Conservation (phyloP, 2,113 vertebrate species). For the Hippopotamus amphibius region DNA sequence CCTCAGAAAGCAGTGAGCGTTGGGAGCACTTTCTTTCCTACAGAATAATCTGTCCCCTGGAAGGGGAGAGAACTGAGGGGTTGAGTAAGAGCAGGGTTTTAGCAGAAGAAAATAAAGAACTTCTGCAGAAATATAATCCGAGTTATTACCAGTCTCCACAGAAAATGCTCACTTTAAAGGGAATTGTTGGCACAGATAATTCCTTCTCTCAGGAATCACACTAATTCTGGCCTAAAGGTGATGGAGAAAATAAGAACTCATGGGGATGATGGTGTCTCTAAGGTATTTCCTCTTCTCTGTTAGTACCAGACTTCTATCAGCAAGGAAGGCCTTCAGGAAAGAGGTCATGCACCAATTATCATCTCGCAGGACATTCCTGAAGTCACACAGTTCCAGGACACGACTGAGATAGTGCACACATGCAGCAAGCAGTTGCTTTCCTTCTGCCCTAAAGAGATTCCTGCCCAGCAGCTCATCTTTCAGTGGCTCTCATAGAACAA, state of each 20-base stretch:
- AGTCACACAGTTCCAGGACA: constrained; percentile 42
- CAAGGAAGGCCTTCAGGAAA: constrained; percentile 45
- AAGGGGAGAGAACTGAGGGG: background rate
- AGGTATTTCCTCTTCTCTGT: constrained; percentile 41
- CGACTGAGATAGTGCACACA: constrained; percentile 20
- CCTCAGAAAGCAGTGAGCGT: background rate
- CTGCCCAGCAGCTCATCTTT: background rate
- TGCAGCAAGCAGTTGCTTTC: background rate
- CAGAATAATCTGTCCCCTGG: background rate
- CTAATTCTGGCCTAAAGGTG: background rate
- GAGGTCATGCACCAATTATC: constrained; percentile 25
- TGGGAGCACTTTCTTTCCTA: background rate
- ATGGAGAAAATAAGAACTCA: background rate
- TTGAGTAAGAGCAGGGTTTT: background rate
- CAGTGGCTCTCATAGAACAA: background rate
- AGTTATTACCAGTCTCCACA: background rate
- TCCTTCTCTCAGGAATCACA: background rate
- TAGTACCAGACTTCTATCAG: constrained; percentile 29
- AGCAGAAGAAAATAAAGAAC: background rate
- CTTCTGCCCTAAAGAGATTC: background rate
- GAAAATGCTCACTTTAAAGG: background rate
- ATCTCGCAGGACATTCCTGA: constrained; percentile 18
- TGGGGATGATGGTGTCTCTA: background rate
- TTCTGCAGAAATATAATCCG: background rate
- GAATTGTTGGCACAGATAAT: background rate